phyloP scores from a whole-genome alignment of 1,140 invertebrate genomes.

The Drosophila rufa region DNA sequence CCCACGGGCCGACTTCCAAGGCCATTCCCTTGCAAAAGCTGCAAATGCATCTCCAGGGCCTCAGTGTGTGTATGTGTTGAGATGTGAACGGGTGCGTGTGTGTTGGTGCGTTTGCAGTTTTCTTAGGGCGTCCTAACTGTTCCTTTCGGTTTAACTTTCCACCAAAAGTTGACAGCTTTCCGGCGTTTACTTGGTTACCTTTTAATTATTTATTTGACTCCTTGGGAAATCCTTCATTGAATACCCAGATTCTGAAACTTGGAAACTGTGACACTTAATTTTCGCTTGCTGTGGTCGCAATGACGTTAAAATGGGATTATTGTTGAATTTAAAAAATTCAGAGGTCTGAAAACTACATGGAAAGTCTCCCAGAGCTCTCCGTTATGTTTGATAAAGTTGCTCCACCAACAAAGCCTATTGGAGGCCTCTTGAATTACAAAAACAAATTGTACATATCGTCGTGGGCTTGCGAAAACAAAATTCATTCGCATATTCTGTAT shows the following conservation, averaged over 20 bases:
- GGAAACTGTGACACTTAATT: not conserved
- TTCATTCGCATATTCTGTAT: not conserved
- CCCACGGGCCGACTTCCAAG: slow-evolving; percentile 1
- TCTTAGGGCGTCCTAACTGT: slow-evolving; percentile 34
- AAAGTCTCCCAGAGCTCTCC: not conserved
- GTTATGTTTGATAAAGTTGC: not conserved
- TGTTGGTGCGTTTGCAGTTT: slow-evolving; percentile 13
- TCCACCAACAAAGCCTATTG: not conserved
- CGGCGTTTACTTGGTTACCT: not conserved
- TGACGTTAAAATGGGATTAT: not conserved
- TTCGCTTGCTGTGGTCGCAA: not conserved
- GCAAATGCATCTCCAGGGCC: slow-evolving; percentile 32
- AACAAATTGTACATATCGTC: not conserved
- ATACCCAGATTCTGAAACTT: not conserved
- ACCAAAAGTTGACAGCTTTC: not conserved
- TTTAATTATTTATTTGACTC: not conserved
- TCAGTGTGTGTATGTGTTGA: not conserved
- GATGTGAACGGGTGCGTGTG: not conserved
- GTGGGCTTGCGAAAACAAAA: no score
- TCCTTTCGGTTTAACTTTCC: not conserved
- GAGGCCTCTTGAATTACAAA: not conserved
- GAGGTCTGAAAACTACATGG: not conserved
- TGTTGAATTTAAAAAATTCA: not conserved
- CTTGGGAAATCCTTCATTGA: not conserved
- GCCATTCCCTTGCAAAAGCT: slow-evolving; percentile 13